A percentile compares a stretch with the other conserved stretches of the same genome.
These are phyloP conservation scores for Platyscapa corneri DNA, from an alignment of 1,140 invertebrate species.

Conservation along the genomic window DNA sequence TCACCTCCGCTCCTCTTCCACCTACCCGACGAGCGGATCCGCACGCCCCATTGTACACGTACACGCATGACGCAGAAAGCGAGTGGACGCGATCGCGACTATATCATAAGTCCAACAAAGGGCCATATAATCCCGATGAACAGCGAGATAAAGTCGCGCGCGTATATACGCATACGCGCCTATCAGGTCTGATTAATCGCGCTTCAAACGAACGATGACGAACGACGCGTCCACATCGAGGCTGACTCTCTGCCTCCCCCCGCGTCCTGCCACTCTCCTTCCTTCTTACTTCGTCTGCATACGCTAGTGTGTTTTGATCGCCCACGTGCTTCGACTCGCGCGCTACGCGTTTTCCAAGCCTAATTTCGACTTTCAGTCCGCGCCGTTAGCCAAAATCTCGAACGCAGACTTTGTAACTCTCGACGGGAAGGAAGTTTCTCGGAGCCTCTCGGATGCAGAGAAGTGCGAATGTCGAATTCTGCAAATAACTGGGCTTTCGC, in stretches of 20 bases:
- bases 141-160: constrained; percentile 43
- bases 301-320: not conserved
- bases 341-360: constrained; percentile 11
- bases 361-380: not conserved
- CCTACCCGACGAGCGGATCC: not conserved
- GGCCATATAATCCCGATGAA: constrained; percentile 51
- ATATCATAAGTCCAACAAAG: constrained; percentile 47
- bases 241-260: not conserved
- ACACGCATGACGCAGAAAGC: not conserved
- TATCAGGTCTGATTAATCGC: constrained; percentile 52
- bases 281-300: not conserved
- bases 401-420: not conserved
- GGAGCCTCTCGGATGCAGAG: not conserved
- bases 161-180: constrained; percentile 29
- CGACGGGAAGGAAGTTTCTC: not conserved
- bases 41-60: not conserved
- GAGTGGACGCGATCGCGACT: constrained; percentile 7
- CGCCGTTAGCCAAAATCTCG: not conserved
- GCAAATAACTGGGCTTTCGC: no score
- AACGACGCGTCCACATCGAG: constrained; percentile 47
- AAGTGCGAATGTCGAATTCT: not conserved
- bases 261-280: not conserved
- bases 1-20: not conserved
- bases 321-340: constrained; percentile 23
- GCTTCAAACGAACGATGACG: constrained; percentile 50